phyloP scores from a whole-genome alignment of 2,888 invertebrate genomes.

The Griposia aprilina region DNA sequence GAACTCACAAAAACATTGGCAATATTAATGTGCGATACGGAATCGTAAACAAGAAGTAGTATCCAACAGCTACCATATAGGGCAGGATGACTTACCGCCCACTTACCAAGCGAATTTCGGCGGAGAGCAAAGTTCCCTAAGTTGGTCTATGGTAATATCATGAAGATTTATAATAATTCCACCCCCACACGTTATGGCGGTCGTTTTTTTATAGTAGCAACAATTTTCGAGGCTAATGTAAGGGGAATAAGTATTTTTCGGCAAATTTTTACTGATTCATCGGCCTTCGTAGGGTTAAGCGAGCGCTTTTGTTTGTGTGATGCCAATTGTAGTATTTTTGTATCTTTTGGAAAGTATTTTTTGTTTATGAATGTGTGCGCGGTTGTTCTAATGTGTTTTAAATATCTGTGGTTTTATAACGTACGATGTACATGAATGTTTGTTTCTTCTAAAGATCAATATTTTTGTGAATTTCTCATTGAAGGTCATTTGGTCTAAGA shows the following conservation, averaged over 20 bases:
- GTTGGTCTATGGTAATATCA: slow-evolving; percentile 89
- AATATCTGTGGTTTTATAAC: slow-evolving; percentile 2
- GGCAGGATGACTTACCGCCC: slow-evolving; percentile 86
- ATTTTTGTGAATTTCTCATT: not conserved
- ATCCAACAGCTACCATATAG: slow-evolving; percentile 74
- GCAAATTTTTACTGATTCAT: slow-evolving; percentile 76
- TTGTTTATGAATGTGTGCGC: slow-evolving; percentile 35
- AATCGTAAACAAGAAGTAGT: slow-evolving; percentile 77
- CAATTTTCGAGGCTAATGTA: slow-evolving; percentile 84
- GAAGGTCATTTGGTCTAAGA: not conserved
- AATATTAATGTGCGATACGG: slow-evolving; percentile 54
- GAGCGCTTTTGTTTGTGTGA: slow-evolving; percentile 52
- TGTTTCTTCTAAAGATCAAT: not conserved
- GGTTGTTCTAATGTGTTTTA: not conserved
- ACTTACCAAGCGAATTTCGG: slow-evolving; percentile 86
- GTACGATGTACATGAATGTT: not conserved
- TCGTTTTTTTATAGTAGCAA: slow-evolving; percentile 83
- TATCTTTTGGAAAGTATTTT: slow-evolving; percentile 43
- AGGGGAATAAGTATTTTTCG: slow-evolving; percentile 75
- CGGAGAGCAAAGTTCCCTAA: slow-evolving; percentile 88
- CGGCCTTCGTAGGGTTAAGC: slow-evolving; percentile 43
- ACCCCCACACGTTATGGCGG: slow-evolving; percentile 81
- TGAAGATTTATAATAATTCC: slow-evolving; percentile 90
- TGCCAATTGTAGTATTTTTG: slow-evolving; percentile 52
- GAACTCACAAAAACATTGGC: slow-evolving; percentile 47